These are phyloP conservation scores for Lagenorhynchus albirostris DNA, from an alignment of 2,113 vertebrate genomes.

Conservation along the genomic window DNA sequence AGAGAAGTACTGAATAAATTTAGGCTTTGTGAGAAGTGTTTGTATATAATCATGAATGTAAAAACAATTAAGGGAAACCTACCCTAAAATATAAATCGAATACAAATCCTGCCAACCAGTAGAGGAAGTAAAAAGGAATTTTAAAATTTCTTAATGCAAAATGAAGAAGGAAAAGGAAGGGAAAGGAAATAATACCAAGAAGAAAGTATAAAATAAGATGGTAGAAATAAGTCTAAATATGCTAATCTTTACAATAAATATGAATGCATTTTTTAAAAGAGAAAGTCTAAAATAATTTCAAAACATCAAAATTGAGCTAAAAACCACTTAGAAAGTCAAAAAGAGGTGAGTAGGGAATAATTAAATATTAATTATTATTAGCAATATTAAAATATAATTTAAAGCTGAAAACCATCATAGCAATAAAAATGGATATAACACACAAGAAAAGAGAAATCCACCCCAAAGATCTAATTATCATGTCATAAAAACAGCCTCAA, in stretches of 20 bases:
- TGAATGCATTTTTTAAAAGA: neutral
- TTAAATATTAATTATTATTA: neutral
- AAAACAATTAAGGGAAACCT: neutral
- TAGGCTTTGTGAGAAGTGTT: neutral
- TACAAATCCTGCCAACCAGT: neutral
- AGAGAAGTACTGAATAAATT: neutral
- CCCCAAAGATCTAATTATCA: neutral
- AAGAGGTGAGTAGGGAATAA: neutral
- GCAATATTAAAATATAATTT: constrained; percentile 1
- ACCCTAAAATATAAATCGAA: neutral
- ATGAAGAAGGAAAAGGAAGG: neutral
- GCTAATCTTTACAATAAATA: neutral
- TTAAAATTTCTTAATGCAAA: neutral
- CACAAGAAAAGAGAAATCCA: neutral
- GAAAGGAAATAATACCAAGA: neutral
- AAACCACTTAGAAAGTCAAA: neutral
- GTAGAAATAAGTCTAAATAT: neutral
- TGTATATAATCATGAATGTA: neutral
- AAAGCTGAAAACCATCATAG: neutral
- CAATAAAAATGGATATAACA: neutral
- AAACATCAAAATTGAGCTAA: neutral
- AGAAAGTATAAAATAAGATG: neutral
- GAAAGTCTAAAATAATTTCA: neutral
- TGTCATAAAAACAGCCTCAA: neutral
- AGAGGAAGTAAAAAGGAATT: neutral